Conservation (phyloP, 2,113 vertebrate species). For the Microcebus ravelobensis region DNA sequence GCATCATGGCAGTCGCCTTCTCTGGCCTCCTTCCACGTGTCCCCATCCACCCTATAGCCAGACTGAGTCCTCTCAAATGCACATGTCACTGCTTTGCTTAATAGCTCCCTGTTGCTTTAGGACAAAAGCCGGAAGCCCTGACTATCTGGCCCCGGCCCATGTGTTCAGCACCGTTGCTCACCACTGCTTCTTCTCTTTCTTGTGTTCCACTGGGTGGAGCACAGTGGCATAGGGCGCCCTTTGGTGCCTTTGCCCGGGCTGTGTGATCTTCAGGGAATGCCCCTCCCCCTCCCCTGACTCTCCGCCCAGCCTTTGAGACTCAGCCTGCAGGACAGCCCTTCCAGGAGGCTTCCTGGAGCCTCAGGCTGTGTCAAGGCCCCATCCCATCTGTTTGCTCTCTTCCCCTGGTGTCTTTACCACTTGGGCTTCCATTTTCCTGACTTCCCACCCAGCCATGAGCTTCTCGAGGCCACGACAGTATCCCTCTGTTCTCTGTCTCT, state of each 20-base stretch:
- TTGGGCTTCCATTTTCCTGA: not conserved
- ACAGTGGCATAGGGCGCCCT: accelerated
- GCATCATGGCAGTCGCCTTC: not conserved
- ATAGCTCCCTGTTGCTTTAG: not conserved
- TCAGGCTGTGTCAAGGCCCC: not conserved
- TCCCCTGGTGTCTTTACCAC: not conserved
- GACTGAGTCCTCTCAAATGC: not conserved
- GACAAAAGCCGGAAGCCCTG: not conserved
- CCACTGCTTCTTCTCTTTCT: not conserved
- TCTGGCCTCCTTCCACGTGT: not conserved
- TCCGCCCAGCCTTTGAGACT: not conserved
- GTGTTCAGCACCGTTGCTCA: not conserved
- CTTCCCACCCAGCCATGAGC: not conserved
- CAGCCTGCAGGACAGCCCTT: not conserved
- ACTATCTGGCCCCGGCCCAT: not conserved
- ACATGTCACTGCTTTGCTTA: not conserved
- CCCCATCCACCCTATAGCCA: not conserved
- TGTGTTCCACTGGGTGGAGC: not conserved
- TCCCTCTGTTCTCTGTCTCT: not conserved
- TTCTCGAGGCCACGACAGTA: not conserved
- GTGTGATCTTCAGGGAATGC: not conserved
- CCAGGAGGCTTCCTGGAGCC: not conserved
- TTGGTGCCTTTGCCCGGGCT: not conserved
- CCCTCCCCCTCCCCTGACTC: not conserved
- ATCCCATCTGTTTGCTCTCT: not conserved